Evolutionary conservation across 2,797 vertebrate species (phyloP), one percentile per base, ranked within the genome.

Genomic region (Typhlichthys eigenmanni): DNA sequence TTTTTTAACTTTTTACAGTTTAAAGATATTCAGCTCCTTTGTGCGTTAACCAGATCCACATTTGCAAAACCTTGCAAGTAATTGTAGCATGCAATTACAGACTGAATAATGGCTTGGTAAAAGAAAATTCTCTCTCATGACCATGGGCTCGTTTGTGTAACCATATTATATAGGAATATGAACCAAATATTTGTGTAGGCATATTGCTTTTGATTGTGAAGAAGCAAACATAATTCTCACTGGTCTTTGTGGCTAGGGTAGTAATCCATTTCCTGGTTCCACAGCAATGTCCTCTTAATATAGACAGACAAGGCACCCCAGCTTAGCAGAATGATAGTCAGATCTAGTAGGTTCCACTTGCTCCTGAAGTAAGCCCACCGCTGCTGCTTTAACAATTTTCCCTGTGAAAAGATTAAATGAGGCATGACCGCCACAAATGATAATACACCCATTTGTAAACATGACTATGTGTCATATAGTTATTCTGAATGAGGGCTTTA

Each of bases 261-360:
- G 82, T 81, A 90, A 51, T 85, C 84, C 58, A 97, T 85, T 58
- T 98, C 96, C 1, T 85, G 78, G 32, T 91, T 85, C 0, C 90
- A 94, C 8, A 94, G 82, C 73, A 96, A 48, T 0, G 92, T 92
- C 70, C 93, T 90, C 73, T 92, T 93, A 67, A 95, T 92, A 68
- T 94, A 96, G 60, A 95, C 80, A 0, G 82, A 92, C 71, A 96
- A 71, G 0, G 95, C 93, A 0, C 93, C 94, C 95, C 95, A 96
- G 83, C 95, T 98, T 10, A 95, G 85, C 56, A 94, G 4, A 78
- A 98, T 96, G 60, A 98, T 95, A 16, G 87, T 80, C 49, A 94
- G 58, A 55, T 97, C 96, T 56, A 99, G 82, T 59, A 98, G 85
- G 80, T 97, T 96, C 94, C 93, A 95, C 76, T 93, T 96, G 81